These are phyloP conservation scores for Acanthochromis polyacanthus DNA, from an alignment of 2,113 vertebrate species.

Conservation along the genomic window DNA sequence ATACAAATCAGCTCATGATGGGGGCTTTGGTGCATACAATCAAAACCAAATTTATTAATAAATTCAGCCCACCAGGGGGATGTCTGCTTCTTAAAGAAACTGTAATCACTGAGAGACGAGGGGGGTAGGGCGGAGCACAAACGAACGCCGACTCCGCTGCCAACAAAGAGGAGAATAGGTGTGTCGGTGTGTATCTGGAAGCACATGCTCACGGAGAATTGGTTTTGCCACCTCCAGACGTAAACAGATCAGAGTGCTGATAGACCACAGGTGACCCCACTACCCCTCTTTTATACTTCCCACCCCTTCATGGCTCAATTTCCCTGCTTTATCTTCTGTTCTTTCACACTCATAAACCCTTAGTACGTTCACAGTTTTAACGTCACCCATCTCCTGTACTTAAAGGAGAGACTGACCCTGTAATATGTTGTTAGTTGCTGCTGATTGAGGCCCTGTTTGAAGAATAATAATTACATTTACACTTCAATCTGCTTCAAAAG, in stretches of 20 bases:
- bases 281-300: not conserved
- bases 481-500: no score
- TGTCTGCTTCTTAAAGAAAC: constrained; percentile 69
- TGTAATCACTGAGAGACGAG: constrained; percentile 63
- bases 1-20: constrained; percentile 83
- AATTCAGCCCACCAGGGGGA: constrained; percentile 70
- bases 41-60: constrained; percentile 79
- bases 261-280: constrained; percentile 12
- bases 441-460: no score
- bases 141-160: constrained; percentile 9
- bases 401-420: not conserved
- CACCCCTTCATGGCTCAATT: constrained; percentile 37
- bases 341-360: constrained; percentile 1
- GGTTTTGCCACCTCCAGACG: constrained; percentile 40
- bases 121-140: not conserved
- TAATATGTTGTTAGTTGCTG: not conserved
- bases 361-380: not conserved
- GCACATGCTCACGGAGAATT: constrained; percentile 26
- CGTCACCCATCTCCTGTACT: not conserved
- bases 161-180: constrained; percentile 33
- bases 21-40: constrained; percentile 75
- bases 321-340: constrained; percentile 33
- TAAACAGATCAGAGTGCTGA: constrained; percentile 52
- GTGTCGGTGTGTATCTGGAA: constrained; percentile 24
- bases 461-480: no score